Percentiles rank a stretch among this genome's conserved stretches.
These are phyloP conservation scores for Calcarius lapponicus DNA, from an alignment of 2,797 vertebrate genomes.

Conservation along the genomic window DNA sequence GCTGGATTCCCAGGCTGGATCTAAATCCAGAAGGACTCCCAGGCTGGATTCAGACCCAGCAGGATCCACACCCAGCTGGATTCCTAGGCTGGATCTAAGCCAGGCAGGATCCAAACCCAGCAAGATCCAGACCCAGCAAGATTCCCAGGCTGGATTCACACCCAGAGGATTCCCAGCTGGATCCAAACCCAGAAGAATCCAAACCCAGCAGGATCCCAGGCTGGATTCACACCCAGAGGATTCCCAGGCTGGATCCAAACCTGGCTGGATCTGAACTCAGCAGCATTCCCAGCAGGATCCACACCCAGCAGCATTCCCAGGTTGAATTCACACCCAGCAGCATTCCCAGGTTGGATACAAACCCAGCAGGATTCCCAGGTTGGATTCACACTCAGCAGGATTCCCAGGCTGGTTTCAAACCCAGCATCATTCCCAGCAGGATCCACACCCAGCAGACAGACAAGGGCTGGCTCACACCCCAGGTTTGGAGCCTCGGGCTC, in stretches of 20 bases:
- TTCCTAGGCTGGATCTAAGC: too few relatives aligned
- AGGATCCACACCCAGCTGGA: background rate
- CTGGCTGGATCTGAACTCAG: too few relatives aligned
- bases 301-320: too few relatives aligned
- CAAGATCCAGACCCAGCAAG: background rate
- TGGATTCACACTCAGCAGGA: background rate
- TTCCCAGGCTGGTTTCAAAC: too few relatives aligned
- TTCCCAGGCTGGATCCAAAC: too few relatives aligned
- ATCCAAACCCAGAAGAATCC: too few relatives aligned
- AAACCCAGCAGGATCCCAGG: too few relatives aligned
- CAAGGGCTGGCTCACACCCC: background rate
- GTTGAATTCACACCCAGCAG: background rate
- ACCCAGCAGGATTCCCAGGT: background rate
- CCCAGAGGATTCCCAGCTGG: too few relatives aligned
- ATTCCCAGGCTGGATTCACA: too few relatives aligned
- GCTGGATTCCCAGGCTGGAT: background rate
- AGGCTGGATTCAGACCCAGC: background rate
- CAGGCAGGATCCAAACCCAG: background rate
- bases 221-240: too few relatives aligned
- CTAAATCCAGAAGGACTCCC: background rate
- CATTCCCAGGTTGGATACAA: background rate
- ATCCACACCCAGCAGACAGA: background rate
- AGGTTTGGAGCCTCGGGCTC: background rate
- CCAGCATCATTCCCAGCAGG: background rate
- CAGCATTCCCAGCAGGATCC: too few relatives aligned